phyloP scores from a whole-genome alignment of 2,113 vertebrate species.

The Zosterops borbonicus region DNA sequence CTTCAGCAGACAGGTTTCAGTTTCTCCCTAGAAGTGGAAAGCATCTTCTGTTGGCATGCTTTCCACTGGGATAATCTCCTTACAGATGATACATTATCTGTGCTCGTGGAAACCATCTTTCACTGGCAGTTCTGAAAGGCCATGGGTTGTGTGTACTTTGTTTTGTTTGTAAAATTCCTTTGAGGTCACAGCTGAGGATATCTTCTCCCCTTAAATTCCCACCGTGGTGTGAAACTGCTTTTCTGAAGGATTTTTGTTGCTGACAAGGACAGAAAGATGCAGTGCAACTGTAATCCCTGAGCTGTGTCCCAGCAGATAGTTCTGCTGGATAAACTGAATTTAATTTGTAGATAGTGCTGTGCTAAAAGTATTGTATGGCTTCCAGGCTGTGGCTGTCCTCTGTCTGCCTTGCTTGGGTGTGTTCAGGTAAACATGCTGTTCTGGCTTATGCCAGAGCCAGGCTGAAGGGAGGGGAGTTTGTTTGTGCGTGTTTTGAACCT shows the following conservation, averaged over 20 bases:
- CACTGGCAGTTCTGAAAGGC: background rate
- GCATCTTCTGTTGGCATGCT: background rate
- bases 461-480: background rate
- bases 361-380: background rate
- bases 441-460: background rate
- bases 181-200: background rate
- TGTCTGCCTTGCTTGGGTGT: background rate
- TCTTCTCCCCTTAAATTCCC: background rate
- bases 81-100: background rate
- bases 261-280: background rate
- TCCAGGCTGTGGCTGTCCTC: background rate
- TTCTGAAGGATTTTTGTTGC: background rate
- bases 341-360: fast-evolving
- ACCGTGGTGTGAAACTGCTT: background rate
- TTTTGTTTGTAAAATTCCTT: background rate
- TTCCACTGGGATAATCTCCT: background rate
- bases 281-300: background rate
- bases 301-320: background rate
- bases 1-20: background rate
- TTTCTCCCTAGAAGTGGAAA: background rate
- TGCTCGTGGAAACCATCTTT: background rate
- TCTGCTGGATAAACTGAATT: background rate
- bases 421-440: background rate
- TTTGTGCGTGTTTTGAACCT: background rate
- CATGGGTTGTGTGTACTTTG: background rate